phyloP scores from a whole-genome alignment of 30 jellyfish, hydroid and myxozoan genomes.

The Clytia hemisphaerica region DNA sequence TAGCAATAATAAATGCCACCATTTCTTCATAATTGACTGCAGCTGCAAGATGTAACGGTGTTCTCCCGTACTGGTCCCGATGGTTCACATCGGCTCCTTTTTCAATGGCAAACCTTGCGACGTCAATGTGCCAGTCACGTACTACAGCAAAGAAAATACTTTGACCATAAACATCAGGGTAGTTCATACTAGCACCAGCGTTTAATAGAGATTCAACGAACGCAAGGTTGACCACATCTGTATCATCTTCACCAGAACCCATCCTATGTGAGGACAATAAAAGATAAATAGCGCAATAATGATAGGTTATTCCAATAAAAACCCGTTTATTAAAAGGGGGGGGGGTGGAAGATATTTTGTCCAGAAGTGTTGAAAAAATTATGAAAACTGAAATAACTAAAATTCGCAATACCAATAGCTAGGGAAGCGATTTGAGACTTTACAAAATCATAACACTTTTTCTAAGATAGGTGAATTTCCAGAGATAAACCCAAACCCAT shows the following conservation, averaged over 20 bases:
- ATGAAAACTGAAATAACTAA: no score
- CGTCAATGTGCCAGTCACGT: constrained; percentile 79
- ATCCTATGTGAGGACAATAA: no score
- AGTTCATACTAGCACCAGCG: constrained; percentile 76
- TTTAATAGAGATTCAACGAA: constrained; percentile 51
- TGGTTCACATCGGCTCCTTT: constrained; percentile 52
- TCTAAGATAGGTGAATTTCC: no score
- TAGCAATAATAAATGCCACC: constrained; percentile 44
- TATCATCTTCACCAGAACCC: constrained; percentile 33
- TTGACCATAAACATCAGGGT: constrained; percentile 68
- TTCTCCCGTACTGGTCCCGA: constrained; percentile 62
- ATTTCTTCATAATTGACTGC: constrained; percentile 65
- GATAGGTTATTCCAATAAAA: no score
- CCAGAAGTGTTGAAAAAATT: no score
- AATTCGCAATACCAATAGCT: no score
- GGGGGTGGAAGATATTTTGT: no score
- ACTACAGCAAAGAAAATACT: constrained; percentile 57
- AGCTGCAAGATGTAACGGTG: constrained; percentile 90
- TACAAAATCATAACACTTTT: no score
- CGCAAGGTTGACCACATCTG: constrained; percentile 48
- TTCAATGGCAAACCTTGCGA: constrained; percentile 49
- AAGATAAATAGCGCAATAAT: no score
- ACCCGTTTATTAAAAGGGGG: no score
- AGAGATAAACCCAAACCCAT: no score
- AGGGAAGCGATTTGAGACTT: no score